These are phyloP conservation scores for Seriola quinqueradiata DNA, from an alignment of 2,113 vertebrate genomes.

Conservation along the genomic window DNA sequence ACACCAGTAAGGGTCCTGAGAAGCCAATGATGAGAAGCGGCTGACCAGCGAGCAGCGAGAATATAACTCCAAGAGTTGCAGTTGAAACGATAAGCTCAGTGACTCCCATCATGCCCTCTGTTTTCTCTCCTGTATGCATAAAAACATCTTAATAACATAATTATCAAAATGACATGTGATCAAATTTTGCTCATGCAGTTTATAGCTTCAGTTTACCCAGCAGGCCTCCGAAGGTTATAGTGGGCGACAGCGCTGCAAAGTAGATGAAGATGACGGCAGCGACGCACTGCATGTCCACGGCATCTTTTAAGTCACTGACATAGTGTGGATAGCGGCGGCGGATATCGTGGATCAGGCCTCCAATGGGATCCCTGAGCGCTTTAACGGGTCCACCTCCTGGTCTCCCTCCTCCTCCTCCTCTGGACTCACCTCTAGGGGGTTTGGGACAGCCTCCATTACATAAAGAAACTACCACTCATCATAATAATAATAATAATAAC, in stretches of 20 bases:
- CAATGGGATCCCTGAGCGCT: conserved; percentile 93
- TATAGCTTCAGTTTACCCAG: conserved; percentile 86
- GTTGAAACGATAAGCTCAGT: conserved; percentile 98
- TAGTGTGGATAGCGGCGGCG: conserved; percentile 95
- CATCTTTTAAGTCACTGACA: conserved; percentile 93
- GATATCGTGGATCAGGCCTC: conserved; percentile 95
- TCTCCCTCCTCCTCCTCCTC: conserved; percentile 89
- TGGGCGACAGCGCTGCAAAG: conserved; percentile 97
- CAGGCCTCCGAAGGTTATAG: conserved; percentile 98
- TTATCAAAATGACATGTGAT: neutral
- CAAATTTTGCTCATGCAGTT: neutral
- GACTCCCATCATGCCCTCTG: conserved; percentile 97
- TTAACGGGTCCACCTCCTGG: conserved; percentile 92
- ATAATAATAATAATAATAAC: neutral
- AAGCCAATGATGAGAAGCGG: conserved; percentile 97
- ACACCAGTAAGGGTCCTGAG: conserved; percentile 96
- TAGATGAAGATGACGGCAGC: conserved; percentile 98
- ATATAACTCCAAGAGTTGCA: conserved; percentile 92
- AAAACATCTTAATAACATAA: neutral
- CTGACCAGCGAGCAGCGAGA: conserved; percentile 94
- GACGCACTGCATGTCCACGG: conserved; percentile 93
- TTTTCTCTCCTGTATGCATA: conserved; percentile 92
- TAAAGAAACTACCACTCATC: neutral
- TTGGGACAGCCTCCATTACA: conserved; percentile 1
- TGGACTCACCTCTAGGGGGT: conserved; percentile 80